phyloP scores from a whole-genome alignment of 2,113 vertebrate species.

The Promerops cafer region DNA sequence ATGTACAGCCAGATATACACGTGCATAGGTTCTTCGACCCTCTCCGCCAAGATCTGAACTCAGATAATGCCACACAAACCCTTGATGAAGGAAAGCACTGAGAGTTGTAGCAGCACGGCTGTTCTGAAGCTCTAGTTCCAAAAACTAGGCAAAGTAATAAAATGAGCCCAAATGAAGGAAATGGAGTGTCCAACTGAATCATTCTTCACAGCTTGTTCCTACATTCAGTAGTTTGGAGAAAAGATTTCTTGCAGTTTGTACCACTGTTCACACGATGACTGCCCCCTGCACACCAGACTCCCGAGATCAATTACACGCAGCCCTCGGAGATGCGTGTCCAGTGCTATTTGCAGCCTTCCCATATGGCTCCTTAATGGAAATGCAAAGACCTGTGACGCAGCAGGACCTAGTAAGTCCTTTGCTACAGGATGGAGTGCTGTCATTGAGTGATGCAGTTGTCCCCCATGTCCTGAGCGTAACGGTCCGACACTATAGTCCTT shows the following conservation, averaged over 20 bases:
- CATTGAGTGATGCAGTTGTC: slow-evolving; percentile 87
- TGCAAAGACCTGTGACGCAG: slow-evolving; percentile 44
- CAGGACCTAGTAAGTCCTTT: slow-evolving; percentile 53
- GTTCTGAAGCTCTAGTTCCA: slow-evolving; percentile 23
- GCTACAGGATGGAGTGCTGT: slow-evolving; percentile 33
- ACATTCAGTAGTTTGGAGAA: slow-evolving; percentile 79
- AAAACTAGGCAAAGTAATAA: not conserved
- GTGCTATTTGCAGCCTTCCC: slow-evolving; percentile 17
- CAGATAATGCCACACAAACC: not conserved
- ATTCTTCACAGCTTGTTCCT: slow-evolving; percentile 80
- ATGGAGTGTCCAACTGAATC: slow-evolving; percentile 37
- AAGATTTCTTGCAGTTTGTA: slow-evolving; percentile 38
- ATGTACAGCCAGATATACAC: not conserved
- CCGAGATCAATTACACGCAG: not conserved
- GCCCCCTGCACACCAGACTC: not conserved
- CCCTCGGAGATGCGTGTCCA: not conserved
- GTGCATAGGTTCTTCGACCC: not conserved
- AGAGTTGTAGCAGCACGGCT: not conserved
- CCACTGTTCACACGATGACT: not conserved
- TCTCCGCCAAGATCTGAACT: not conserved
- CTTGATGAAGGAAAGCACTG: not conserved
- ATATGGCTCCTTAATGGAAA: slow-evolving; percentile 63
- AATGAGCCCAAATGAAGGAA: not conserved
- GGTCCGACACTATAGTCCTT: slow-evolving; percentile 85
- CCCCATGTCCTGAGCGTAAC: slow-evolving; percentile 87